Conservation (phyloP, 2,113 vertebrate species). For the Periophthalmus modestus region DNA sequence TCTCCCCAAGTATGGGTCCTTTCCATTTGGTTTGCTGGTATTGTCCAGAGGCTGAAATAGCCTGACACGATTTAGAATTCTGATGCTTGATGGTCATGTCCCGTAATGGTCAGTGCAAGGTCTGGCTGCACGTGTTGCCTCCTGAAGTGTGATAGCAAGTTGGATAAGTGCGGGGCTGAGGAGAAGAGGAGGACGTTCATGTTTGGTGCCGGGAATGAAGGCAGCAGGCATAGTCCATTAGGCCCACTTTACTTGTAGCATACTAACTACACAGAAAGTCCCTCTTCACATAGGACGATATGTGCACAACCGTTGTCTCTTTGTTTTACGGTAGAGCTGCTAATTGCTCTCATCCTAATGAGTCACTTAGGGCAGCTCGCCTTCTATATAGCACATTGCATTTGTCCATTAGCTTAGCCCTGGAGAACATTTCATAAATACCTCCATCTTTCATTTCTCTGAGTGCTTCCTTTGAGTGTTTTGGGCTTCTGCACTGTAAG, state of each 20-base stretch:
- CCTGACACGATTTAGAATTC: neutral
- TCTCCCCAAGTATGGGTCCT: neutral
- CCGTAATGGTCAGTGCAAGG: slow-evolving; percentile 43
- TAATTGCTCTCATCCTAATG: slow-evolving; percentile 29
- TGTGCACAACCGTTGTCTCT: neutral
- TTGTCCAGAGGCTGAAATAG: slow-evolving; percentile 20
- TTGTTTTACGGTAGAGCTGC: slow-evolving; percentile 11
- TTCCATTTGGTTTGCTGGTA: slow-evolving; percentile 7
- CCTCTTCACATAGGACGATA: slow-evolving; percentile 15
- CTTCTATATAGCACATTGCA: slow-evolving; percentile 20
- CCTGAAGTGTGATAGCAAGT: slow-evolving; percentile 26
- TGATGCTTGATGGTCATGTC: slow-evolving; percentile 47
- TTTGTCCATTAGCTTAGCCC: slow-evolving; percentile 35
- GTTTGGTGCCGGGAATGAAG: slow-evolving; percentile 50
- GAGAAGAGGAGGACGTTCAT: slow-evolving; percentile 22
- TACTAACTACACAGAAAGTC: slow-evolving; percentile 29
- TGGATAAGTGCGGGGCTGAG: slow-evolving; percentile 32
- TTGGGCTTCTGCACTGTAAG: neutral
- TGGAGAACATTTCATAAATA: slow-evolving; percentile 34
- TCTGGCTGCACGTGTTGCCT: slow-evolving; percentile 34
- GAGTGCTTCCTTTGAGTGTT: slow-evolving; percentile 28
- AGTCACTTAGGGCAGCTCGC: slow-evolving; percentile 26
- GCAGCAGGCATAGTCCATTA: slow-evolving; percentile 40
- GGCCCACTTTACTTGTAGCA: slow-evolving; percentile 32
- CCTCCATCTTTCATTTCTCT: slow-evolving; percentile 23